phyloP scores from a whole-genome alignment of 1,140 invertebrate species.

The Diachasma alloeum region DNA sequence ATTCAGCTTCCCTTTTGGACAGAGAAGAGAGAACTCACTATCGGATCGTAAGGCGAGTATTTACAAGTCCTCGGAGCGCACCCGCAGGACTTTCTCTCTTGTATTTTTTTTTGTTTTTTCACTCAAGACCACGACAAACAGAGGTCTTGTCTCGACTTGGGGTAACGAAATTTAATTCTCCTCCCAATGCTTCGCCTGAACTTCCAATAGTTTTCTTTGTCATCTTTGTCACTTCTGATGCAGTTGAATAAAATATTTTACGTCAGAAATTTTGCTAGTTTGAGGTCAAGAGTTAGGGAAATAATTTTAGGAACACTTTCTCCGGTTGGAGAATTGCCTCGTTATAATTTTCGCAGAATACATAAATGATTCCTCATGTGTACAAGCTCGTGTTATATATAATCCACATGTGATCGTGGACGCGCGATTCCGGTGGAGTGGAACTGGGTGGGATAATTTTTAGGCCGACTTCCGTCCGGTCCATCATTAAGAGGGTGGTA shows the following conservation, averaged over 20 bases:
- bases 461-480: conserved; percentile 12
- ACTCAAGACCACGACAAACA: background rate
- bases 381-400: background rate
- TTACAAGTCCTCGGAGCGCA: conserved; percentile 33
- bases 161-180: background rate
- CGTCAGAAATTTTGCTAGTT: no score
- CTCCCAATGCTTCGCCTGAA: background rate
- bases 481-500: background rate
- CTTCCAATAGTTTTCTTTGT: background rate
- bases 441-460: conserved; percentile 16
- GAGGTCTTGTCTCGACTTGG: background rate
- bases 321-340: background rate
- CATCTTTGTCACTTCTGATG: background rate
- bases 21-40: conserved; percentile 4
- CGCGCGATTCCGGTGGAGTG: conserved; percentile 11
- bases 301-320: background rate
- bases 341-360: conserved; percentile 12
- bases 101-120: conserved; percentile 17
- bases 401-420: background rate
- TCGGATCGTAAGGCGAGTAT: conserved; percentile 37
- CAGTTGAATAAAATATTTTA: no score
- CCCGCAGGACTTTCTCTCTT: conserved; percentile 28
- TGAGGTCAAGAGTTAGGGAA: no score
- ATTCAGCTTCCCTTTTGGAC: conserved; percentile 7
- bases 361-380: background rate